Conservation (phyloP, 2,888 invertebrate genomes). For the Pseudanteris insignis region DNA sequence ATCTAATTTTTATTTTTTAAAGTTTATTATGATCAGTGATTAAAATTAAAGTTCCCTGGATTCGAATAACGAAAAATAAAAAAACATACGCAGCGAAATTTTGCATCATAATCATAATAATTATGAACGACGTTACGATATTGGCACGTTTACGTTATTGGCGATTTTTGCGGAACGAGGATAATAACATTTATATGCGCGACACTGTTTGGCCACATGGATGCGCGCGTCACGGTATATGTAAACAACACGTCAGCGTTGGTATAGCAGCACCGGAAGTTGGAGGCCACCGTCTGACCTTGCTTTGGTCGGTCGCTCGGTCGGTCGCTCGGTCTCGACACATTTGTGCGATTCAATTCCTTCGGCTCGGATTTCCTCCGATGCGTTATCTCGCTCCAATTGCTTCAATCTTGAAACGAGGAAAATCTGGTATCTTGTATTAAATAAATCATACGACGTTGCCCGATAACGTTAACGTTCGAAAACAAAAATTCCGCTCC, state of each 20-base stretch:
- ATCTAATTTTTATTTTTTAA: no score
- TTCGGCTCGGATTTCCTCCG: slow-evolving; percentile 23
- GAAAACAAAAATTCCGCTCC: no score
- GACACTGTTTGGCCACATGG: slow-evolving; percentile 25
- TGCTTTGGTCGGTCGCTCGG: slow-evolving; percentile 58
- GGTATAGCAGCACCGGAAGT: slow-evolving; percentile 63
- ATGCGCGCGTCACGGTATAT: slow-evolving; percentile 33
- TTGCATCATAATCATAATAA: no score
- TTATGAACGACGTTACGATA: no score
- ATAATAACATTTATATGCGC: slow-evolving; percentile 16
- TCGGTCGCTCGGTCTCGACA: slow-evolving; percentile 50
- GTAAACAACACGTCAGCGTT: slow-evolving; percentile 43
- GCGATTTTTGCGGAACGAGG: slow-evolving; percentile 6
- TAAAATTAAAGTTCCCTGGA: no score
- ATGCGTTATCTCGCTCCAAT: slow-evolving; percentile 4
- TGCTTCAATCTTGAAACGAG: neutral
- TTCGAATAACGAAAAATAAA: no score
- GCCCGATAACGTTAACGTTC: no score
- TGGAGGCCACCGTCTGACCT: slow-evolving; percentile 66
- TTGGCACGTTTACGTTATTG: no score
- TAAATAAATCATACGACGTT: no score
- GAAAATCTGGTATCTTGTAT: no score
- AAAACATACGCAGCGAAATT: no score
- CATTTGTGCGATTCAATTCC: slow-evolving; percentile 40
- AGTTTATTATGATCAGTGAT: no score